Conservation (phyloP, 2,113 vertebrate genomes). For the Gila orcuttii region DNA sequence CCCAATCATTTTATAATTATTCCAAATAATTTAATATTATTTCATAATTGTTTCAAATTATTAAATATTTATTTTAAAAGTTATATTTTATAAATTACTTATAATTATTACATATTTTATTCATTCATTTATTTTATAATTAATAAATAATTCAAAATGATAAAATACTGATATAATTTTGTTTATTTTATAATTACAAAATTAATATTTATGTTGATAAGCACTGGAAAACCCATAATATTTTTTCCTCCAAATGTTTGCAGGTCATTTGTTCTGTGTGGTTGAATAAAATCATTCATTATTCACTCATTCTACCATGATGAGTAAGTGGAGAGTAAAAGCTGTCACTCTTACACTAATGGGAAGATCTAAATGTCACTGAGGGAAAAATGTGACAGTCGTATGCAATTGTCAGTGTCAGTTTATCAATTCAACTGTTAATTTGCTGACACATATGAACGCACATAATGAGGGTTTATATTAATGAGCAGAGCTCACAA, state of each 20-base stretch:
- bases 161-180: no score
- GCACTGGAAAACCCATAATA: no score
- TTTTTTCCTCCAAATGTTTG: neutral
- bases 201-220: neutral
- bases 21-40: no score
- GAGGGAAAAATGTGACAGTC: neutral
- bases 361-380: neutral
- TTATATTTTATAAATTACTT: no score
- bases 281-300: neutral
- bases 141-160: no score
- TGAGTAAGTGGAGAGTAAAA: neutral
- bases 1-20: no score
- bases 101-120: no score
- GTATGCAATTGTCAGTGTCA: neutral
- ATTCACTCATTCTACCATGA: neutral
- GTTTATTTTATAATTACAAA: neutral
- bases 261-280: neutral
- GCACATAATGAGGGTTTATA: neutral
- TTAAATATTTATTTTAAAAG: no score
- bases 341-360: neutral
- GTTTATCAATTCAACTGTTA: no score
- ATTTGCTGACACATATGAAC: no score
- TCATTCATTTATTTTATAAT: no score
- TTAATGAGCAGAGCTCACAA: constrained; percentile 67
- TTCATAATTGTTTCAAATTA: no score